Percentiles rank a stretch among this genome's conserved stretches.
Conservation (phyloP, 2,797 vertebrate species). For the Anguilla pacifica region DNA sequence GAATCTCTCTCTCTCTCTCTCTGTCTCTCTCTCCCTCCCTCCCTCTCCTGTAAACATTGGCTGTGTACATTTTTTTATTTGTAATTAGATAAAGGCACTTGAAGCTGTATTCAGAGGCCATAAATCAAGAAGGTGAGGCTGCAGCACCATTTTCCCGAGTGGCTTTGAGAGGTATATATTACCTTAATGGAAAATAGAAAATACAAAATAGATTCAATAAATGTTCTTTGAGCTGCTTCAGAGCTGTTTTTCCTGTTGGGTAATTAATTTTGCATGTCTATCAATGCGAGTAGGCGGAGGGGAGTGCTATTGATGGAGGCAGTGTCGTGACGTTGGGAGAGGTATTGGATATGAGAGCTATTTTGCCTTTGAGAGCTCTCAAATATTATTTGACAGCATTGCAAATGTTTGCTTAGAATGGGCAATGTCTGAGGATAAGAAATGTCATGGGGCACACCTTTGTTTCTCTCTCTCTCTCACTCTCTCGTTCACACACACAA, state of each 20-base stretch:
- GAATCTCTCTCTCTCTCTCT: background rate
- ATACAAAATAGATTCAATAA: constrained; percentile 26
- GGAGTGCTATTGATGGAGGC: background rate
- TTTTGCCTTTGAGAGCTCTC: constrained; percentile 18
- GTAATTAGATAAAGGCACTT: constrained; percentile 35
- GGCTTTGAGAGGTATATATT: constrained; percentile 29
- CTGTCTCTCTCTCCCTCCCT: background rate
- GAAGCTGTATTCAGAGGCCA: constrained; percentile 24
- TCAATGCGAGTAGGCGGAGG: background rate
- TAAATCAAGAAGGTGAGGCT: constrained; percentile 17
- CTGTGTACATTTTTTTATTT: constrained; percentile 27
- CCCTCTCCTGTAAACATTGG: background rate
- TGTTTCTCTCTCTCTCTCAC: background rate
- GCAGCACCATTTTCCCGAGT: constrained; percentile 21
- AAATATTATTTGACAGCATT: constrained; percentile 21
- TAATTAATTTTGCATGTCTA: constrained; percentile 35
- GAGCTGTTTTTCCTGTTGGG: constrained; percentile 21
- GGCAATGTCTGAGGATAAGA: background rate
- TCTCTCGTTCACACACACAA: background rate
- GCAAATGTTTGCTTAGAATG: constrained; percentile 8
- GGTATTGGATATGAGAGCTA: background rate
- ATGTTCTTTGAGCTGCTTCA: constrained; percentile 19
- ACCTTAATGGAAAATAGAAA: constrained; percentile 29
- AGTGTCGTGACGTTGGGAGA: background rate
- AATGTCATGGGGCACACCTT: background rate